phyloP scores from a whole-genome alignment of 2,888 invertebrate species.

The Hemicrepidius hirtus region DNA sequence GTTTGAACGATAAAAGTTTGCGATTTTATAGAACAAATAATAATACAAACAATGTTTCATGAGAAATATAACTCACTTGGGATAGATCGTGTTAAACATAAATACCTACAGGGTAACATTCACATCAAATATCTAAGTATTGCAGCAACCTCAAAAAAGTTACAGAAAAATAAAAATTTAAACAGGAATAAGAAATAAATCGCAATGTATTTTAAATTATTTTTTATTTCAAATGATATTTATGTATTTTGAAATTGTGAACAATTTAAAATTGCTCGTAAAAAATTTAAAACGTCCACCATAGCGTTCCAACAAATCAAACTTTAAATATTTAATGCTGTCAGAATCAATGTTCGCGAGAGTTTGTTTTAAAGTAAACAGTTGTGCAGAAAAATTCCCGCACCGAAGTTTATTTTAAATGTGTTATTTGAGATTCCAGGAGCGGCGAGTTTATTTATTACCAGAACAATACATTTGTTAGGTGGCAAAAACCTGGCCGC shows the following conservation, averaged over 20 bases:
- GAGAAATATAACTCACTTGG: no score
- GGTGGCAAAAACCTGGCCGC: conserved; percentile 20
- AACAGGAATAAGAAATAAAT: no score
- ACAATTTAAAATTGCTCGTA: no score
- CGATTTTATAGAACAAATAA: background rate
- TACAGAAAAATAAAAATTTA: no score
- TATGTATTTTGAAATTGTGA: no score
- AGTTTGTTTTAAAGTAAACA: background rate
- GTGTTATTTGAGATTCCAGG: conserved; percentile 11
- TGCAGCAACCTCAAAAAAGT: no score
- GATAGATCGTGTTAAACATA: no score
- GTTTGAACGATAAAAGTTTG: background rate
- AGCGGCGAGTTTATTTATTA: conserved; percentile 18
- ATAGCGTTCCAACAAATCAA: background rate
- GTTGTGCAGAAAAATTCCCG: background rate
- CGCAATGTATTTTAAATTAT: no score
- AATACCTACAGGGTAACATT: no score
- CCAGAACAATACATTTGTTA: conserved; percentile 26
- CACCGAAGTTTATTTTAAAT: conserved; percentile 11
- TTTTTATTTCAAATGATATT: no score
- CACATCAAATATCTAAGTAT: no score
- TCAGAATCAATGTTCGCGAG: background rate
- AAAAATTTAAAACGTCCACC: no score
- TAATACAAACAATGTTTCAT: background rate
- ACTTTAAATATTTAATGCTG: conserved; percentile 7